These are phyloP conservation scores for Eretmochelys imbricata DNA, from an alignment of 2,113 vertebrate species.

Conservation along the genomic window DNA sequence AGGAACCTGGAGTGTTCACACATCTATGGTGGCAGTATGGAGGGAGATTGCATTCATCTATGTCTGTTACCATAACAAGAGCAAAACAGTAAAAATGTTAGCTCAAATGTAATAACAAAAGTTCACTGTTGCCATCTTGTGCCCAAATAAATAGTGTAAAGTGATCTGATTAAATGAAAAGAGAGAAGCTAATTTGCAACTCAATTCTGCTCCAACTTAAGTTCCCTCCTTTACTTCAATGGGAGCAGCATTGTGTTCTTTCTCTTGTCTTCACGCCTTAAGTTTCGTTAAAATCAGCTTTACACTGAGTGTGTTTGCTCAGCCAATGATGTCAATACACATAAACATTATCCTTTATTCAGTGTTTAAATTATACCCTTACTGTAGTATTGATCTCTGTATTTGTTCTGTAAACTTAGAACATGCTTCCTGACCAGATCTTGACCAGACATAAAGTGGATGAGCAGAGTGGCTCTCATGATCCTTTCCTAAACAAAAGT, in stretches of 20 bases:
- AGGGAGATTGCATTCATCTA: constrained; percentile 89
- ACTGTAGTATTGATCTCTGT: neutral
- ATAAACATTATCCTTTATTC: neutral
- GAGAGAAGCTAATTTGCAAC: neutral
- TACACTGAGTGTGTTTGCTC: neutral
- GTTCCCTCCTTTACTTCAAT: neutral
- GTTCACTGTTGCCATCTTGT: neutral
- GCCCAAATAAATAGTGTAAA: neutral
- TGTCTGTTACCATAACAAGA: constrained; percentile 79
- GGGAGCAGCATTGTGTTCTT: neutral
- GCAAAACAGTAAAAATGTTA: constrained; percentile 11
- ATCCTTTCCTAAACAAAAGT: neutral
- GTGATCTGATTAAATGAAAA: neutral
- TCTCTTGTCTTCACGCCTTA: neutral
- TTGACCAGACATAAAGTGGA: accelerated
- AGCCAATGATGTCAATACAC: neutral
- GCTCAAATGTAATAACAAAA: accelerated
- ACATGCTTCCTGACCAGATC: neutral
- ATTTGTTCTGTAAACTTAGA: neutral
- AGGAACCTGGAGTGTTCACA: constrained; percentile 93
- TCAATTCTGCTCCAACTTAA: accelerated
- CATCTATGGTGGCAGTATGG: constrained; percentile 95
- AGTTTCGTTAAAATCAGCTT: neutral
- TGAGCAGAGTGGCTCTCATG: neutral
- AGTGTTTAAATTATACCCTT: neutral